Conservation (phyloP, 2,113 vertebrate genomes). For the Silurus glanis region DNA sequence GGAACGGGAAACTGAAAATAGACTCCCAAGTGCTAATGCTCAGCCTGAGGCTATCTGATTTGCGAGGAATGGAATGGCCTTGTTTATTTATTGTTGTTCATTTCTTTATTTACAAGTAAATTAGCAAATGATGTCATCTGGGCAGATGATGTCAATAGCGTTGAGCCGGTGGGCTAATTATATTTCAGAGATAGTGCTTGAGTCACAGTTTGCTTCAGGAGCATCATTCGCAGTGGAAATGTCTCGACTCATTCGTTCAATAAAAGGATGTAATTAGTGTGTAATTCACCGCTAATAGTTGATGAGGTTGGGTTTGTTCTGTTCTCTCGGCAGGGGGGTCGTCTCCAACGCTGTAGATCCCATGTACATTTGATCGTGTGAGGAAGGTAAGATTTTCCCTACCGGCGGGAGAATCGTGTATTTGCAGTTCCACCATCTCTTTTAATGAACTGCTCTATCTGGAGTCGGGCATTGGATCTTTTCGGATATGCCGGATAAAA, state of each 20-base stretch:
- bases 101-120: slow-evolving; percentile 12
- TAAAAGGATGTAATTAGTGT: background rate
- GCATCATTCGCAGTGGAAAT: background rate
- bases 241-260: background rate
- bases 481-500: slow-evolving; percentile 24
- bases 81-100: background rate
- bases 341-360: background rate
- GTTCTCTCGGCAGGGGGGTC: background rate
- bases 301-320: background rate
- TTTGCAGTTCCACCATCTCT: background rate
- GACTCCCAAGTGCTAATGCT: background rate
- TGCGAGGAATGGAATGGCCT: background rate
- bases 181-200: background rate
- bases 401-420: slow-evolving; percentile 10
- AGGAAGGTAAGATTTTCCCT: slow-evolving; percentile 17
- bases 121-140: background rate
- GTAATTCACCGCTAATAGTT: background rate
- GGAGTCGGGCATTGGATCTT: slow-evolving; percentile 24
- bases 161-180: background rate
- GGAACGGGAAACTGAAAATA: slow-evolving; percentile 27
- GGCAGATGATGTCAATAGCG: background rate
- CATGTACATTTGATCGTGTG: slow-evolving; percentile 2
- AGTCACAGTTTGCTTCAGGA: slow-evolving; percentile 1
- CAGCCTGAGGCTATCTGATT: slow-evolving; percentile 6
- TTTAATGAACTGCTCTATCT: slow-evolving; percentile 39